Evolutionary conservation across 2,113 vertebrate genomes (phyloP).

Genomic region (Athene cunicularia): DNA sequence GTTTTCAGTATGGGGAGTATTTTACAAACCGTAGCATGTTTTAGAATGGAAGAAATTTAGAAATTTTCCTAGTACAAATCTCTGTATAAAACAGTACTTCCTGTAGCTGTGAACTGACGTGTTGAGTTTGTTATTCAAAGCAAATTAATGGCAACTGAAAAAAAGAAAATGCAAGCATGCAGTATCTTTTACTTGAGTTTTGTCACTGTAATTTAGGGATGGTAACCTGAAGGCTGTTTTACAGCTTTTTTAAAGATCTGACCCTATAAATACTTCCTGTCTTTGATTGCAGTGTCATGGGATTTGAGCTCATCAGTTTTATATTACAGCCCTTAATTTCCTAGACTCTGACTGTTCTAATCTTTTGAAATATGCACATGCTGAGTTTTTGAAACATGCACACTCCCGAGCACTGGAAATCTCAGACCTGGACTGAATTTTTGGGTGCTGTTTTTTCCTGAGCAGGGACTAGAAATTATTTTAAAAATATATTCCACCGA

Average conservation of each 20-base stretch:
- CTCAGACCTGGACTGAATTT: neutral
- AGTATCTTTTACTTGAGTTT: neutral
- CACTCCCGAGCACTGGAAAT: neutral
- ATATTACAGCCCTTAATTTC: neutral
- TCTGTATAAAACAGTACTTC: neutral
- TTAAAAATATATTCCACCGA: neutral
- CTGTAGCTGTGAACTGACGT: neutral
- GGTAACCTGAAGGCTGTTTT: neutral
- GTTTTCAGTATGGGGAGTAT: neutral
- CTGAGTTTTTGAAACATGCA: neutral
- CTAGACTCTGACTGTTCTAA: neutral
- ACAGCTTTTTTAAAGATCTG: neutral
- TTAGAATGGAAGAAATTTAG: neutral
- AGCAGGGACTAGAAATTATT: neutral
- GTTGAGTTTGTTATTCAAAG: neutral
- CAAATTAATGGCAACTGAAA: neutral
- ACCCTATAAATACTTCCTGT: neutral
- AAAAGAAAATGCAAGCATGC: neutral
- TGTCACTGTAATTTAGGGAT: neutral
- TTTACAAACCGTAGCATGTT: neutral
- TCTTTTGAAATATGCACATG: neutral
- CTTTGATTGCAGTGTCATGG: neutral
- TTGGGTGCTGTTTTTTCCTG: neutral
- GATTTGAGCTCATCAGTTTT: neutral
- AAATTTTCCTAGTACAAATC: neutral